Conservation (phyloP, 1,140 invertebrate genomes). For the Planococcus citri region DNA sequence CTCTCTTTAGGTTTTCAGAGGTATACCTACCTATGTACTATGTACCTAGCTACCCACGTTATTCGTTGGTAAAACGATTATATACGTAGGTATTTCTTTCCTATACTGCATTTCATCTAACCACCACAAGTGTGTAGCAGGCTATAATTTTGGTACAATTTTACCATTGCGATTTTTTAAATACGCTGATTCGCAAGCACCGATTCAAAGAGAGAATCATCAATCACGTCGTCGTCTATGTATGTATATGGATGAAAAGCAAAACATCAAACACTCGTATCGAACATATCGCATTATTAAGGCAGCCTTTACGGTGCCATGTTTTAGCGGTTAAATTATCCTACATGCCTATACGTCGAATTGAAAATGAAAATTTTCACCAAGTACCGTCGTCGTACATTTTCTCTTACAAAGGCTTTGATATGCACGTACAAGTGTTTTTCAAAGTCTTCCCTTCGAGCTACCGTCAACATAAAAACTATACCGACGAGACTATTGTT, state of each 20-base stretch:
- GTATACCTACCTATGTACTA: no score
- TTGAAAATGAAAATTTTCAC: background rate
- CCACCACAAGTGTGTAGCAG: no score
- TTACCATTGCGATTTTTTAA: background rate
- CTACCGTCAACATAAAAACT: background rate
- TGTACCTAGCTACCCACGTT: no score
- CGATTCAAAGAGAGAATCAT: background rate
- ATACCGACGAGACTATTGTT: no score
- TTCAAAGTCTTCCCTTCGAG: background rate
- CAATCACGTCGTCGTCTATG: background rate
- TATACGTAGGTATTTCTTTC: no score
- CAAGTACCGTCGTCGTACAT: background rate
- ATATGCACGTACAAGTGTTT: background rate
- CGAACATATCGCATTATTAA: background rate
- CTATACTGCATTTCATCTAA: no score
- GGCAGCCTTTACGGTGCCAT: background rate
- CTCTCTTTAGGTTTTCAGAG: background rate
- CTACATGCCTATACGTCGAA: background rate
- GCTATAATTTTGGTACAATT: background rate
- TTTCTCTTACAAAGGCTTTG: background rate
- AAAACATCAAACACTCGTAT: background rate
- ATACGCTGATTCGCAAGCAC: background rate
- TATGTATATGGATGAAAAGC: background rate
- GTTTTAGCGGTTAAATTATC: conserved; percentile 1
- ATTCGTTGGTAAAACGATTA: no score